Evolutionary conservation across 2,888 invertebrate species (phyloP).

Genomic region (Monochamus alternatus): DNA sequence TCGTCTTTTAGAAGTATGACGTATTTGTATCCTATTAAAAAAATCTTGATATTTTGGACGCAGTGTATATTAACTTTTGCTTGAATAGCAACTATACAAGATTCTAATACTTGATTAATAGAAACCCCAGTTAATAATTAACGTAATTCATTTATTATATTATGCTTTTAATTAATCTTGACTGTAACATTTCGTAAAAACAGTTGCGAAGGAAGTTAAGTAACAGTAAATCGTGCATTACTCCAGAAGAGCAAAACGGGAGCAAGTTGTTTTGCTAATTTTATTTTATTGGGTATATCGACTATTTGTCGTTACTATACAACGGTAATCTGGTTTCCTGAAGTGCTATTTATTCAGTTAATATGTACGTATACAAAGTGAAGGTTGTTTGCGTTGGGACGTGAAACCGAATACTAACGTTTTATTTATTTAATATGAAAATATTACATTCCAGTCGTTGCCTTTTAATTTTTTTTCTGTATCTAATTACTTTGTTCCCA

Average conservation of each 20-base stretch:
- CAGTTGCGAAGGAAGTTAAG: neutral
- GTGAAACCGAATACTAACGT: constrained; percentile 4
- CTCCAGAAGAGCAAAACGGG: neutral
- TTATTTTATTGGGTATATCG: constrained; percentile 1
- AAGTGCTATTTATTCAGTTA: constrained; percentile 4
- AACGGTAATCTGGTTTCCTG: constrained; percentile 30
- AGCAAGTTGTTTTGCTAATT: neutral
- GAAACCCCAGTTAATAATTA: neutral
- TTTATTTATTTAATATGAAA: constrained; percentile 5
- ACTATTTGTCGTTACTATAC: constrained; percentile 21
- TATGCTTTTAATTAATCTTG: neutral
- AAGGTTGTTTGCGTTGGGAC: constrained; percentile 5
- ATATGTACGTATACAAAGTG: neutral
- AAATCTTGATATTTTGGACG: too few relatives aligned
- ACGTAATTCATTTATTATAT: neutral
- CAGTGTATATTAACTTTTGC: too few relatives aligned
- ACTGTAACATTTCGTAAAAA: neutral
- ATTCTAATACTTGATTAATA: neutral
- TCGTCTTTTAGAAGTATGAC: too few relatives aligned
- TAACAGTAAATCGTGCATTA: neutral
- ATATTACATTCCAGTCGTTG: constrained; percentile 1
- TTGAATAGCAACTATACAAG: neutral
- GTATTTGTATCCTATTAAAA: too few relatives aligned
- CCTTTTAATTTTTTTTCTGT: neutral
- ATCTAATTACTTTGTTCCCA: constrained; percentile 6